A percentile compares a stretch with the other conserved stretches of the same genome.
Conservation (phyloP, 2,797 vertebrate species). For the Phataginus tetradactyla region DNA sequence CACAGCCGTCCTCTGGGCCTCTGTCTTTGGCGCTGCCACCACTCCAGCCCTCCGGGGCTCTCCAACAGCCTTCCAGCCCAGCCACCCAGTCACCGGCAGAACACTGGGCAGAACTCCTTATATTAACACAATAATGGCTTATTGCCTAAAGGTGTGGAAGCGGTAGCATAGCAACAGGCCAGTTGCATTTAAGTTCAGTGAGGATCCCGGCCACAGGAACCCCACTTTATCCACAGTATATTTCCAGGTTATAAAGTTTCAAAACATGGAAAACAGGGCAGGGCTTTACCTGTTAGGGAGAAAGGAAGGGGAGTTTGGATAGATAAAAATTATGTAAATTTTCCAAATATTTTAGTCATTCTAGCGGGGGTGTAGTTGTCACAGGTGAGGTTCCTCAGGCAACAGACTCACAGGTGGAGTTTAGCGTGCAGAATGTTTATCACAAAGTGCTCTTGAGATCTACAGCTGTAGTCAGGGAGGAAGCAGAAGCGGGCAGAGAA, state of each 20-base stretch:
- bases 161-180: too few relatives aligned
- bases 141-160: too few relatives aligned
- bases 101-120: too few relatives aligned
- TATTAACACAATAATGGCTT: too few relatives aligned
- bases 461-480: neutral
- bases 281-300: neutral
- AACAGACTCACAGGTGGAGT: neutral
- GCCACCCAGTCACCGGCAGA: too few relatives aligned
- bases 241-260: neutral
- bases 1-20: too few relatives aligned
- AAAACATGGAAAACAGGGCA: neutral
- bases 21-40: too few relatives aligned
- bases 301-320: neutral
- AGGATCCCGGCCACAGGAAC: too few relatives aligned
- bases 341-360: neutral
- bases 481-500: neutral
- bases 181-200: too few relatives aligned
- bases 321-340: neutral
- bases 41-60: too few relatives aligned
- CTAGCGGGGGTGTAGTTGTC: neutral
- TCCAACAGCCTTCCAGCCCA: too few relatives aligned
- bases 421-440: neutral
- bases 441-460: neutral
- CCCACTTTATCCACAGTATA: neutral
- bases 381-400: neutral